Percentiles rank a stretch among this genome's conserved stretches.
These are phyloP conservation scores for Dicrurus megarhynchus DNA, from an alignment of 2,113 vertebrate genomes.

Conservation along the genomic window DNA sequence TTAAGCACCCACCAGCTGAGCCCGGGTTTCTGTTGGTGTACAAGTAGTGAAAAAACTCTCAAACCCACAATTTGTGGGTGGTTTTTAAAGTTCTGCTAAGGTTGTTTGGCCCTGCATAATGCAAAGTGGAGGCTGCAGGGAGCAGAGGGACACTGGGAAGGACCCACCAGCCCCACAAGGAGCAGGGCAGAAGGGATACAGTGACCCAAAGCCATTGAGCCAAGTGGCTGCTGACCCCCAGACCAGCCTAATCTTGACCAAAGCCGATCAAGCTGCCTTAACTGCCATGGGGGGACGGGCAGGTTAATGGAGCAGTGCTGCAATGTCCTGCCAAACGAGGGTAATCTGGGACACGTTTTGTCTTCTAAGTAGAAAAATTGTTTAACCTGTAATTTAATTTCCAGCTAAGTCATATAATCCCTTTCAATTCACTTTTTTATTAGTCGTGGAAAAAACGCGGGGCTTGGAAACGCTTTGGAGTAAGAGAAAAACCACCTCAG, in stretches of 20 bases:
- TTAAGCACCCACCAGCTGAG: not conserved
- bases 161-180: not conserved
- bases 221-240: not conserved
- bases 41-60: not conserved
- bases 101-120: fast-evolving
- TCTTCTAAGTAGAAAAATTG: not conserved
- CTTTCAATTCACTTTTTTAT: not conserved
- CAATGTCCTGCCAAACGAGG: not conserved
- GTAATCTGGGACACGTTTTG: not conserved
- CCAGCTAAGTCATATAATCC: not conserved
- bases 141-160: not conserved
- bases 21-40: not conserved
- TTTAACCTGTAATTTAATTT: not conserved
- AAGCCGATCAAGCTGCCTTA: not conserved
- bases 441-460: fast-evolving
- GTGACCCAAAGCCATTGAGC: fast-evolving
- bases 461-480: not conserved
- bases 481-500: not conserved
- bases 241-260: not conserved
- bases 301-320: not conserved
- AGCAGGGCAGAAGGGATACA: not conserved
- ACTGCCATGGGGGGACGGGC: fast-evolving
- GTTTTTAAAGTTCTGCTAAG: not conserved
- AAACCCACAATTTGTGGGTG: not conserved
- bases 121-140: not conserved